Evolutionary conservation across 2,888 invertebrate genomes (phyloP).

Genomic region (Leptopilina myrica): DNA sequence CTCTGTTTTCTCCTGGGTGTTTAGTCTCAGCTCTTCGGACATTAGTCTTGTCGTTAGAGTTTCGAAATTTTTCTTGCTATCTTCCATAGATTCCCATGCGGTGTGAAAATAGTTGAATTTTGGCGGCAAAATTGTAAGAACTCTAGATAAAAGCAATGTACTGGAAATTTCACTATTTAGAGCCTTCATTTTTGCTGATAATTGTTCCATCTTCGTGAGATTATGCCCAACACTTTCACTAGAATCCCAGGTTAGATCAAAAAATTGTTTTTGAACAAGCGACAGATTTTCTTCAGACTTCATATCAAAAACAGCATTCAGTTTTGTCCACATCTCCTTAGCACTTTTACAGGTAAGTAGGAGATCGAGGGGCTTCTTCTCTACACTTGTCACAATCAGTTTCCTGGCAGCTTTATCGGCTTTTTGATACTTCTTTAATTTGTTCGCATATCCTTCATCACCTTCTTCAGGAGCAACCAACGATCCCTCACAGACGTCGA

Average conservation of each 20-base stretch:
- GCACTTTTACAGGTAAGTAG: constrained; percentile 52
- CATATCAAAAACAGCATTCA: constrained; percentile 52
- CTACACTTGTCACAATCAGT: constrained; percentile 22
- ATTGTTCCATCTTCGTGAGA: no score
- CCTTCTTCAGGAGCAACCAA: constrained; percentile 24
- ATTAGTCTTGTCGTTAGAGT: no score
- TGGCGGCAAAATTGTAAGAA: no score
- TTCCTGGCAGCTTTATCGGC: background rate
- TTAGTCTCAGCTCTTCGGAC: background rate
- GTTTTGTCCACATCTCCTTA: constrained; percentile 53
- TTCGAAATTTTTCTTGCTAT: no score
- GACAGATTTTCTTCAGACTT: constrained; percentile 51
- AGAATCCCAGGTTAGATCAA: constrained; percentile 48
- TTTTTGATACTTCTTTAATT: background rate
- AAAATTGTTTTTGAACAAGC: constrained; percentile 54
- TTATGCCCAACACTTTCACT: no score
- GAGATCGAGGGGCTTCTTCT: no score
- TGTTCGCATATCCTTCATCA: background rate
- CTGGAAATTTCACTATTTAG: no score
- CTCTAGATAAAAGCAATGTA: no score
- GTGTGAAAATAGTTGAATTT: no score
- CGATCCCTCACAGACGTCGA: constrained; percentile 44
- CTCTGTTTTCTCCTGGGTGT: background rate
- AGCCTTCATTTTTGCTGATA: no score
- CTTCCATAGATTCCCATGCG: no score